Evolutionary conservation across 2,797 vertebrate species (phyloP), one percentile per base, ranked within the genome.

Genomic region (Schizopygopsis pylzovi): DNA sequence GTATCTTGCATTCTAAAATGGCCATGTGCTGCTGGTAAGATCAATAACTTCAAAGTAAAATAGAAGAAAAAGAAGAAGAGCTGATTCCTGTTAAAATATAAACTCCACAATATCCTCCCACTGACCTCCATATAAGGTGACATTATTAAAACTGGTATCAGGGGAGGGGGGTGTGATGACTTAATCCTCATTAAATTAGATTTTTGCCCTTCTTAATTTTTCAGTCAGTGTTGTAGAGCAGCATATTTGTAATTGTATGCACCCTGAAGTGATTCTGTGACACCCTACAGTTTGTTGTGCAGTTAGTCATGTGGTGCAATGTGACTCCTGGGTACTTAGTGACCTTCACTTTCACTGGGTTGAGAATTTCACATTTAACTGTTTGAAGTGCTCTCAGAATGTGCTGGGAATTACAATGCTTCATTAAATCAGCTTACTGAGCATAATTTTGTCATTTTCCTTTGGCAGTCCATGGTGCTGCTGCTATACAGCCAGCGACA

Each of bases 401-500:
- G 80, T 83, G 76, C 77, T 79, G 47, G 82, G 81, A 80, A 87
- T 90, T 81, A 79, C 22, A 56, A 73, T 79, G 85, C 79, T 84
- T 85, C 83, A 85, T 78, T 87, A 81, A 88, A 83, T 86, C 72
- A 59, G 52, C 77, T 79, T 71, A 72, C 52, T 61, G 41, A 85
- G 10, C 59, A 81, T 65, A 11, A 0, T 59, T 85, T 49, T 79
- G 70, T 80, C 70, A 65, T 80, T 85, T 90, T 92, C 47, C 88
- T 88, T 88, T 87, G 85, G 73, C 93, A 99, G 98, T 99, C 98
- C 79, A 98, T 99, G 97, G 98, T 99, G 47, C 93, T 99, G 76
- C 96, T 99, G 10, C 98, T 99, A 67, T 97, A 97, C 91, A 99
- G 98, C 93, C 98, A 99, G 92, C 94, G 98, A 85, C 98, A 99